phyloP scores from a whole-genome alignment of 2,113 vertebrate species.

The Siphamia tubifer region DNA sequence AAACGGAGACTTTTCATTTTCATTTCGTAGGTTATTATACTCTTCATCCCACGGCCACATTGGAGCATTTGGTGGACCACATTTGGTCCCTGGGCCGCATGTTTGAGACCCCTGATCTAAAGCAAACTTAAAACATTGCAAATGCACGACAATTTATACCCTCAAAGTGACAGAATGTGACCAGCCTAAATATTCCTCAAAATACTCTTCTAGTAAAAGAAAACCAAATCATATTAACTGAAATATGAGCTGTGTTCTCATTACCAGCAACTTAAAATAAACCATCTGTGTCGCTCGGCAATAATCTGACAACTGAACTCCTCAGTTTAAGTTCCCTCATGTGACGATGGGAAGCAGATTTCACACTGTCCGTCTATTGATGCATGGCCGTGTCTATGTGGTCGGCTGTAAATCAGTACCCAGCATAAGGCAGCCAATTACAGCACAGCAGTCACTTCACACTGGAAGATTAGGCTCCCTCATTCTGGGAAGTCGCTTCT shows the following conservation, averaged over 20 bases:
- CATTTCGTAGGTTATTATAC: no score
- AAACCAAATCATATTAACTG: slow-evolving; percentile 37
- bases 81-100: no score
- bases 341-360: slow-evolving; percentile 24
- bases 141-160: not conserved
- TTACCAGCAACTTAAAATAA: slow-evolving; percentile 43
- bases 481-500: slow-evolving; percentile 28
- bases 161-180: no score
- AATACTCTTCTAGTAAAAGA: slow-evolving; percentile 2
- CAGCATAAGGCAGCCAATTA: slow-evolving; percentile 23
- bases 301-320: slow-evolving; percentile 44
- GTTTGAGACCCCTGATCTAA: no score
- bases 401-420: slow-evolving; percentile 14
- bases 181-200: not conserved
- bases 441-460: slow-evolving; percentile 19
- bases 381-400: not conserved
- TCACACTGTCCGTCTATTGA: slow-evolving; percentile 2
- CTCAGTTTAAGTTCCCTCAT: slow-evolving; percentile 15
- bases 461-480: slow-evolving; percentile 19
- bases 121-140: no score
- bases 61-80: no score
- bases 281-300: slow-evolving; percentile 25
- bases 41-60: no score
- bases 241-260: not conserved
- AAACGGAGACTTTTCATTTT: no score